Base-by-base conservation (phyloP, 2,113 vertebrate genomes). In the Cheilinus undulatus region DNA sequence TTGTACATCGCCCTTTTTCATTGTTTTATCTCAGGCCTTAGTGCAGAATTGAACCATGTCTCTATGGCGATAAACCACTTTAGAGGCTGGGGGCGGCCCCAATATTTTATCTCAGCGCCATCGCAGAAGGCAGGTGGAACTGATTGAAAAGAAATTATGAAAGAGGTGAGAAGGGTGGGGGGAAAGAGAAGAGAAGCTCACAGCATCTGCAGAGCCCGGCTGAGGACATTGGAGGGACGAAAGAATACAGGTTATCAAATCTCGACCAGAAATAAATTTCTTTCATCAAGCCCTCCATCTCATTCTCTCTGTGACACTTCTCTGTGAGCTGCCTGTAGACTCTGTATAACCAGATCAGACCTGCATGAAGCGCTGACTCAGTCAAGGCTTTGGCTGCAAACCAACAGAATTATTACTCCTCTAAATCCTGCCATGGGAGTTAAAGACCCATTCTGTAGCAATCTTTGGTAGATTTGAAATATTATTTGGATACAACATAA, bases 121-220 rank as follows among this genome's bases (percentile, higher is more conserved):
- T 88, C 81, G 73, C 80, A 79, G 74, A 84, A 56, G 81, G 82
- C 87, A 91, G 87, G 84, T 88, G 86, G 85, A 90, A 88, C 85
- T 90, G 91, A 93, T 86, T 86, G 89, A 90, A 91, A 90, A 90
- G 80, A 91, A 92, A 92, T 91, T 88, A 91, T 87, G 69, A 89
- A 88, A 86, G 79, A 68, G 59, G 76, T 53, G 77, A 43, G 51
- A 70, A 10, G 20, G 22, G 17, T 9, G 14, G 20, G 15, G 17
- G 27, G 54, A 74, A 72, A 22, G 58, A 76, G 73, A 22, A 74
- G 56, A 64, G 36, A 68, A 67, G 78, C 81, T 62, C 52, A 67
- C 56, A 69, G 81, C 88, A 84, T 89, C 85, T 86, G 89, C 84
- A 74, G 66, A 65, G 80, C 62, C 62, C 13, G 65, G 82, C 76